These are phyloP conservation scores for Paramormyrops kingsleyae DNA, from an alignment of 2,113 vertebrate genomes.

Conservation along the genomic window DNA sequence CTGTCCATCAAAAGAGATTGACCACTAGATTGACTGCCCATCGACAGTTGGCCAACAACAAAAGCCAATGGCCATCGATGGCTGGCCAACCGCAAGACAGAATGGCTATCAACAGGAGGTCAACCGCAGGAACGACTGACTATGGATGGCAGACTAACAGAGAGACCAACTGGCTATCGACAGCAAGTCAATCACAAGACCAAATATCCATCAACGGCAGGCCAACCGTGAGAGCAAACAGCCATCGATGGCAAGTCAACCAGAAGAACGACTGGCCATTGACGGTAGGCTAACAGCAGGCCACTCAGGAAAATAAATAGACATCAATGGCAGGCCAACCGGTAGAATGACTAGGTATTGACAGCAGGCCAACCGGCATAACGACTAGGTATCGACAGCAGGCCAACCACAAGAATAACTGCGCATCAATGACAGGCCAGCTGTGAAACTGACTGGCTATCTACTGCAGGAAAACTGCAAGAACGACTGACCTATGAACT, in stretches of 20 bases:
- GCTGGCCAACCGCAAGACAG: not conserved
- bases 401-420: not conserved
- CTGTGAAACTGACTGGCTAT: not conserved
- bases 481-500: not conserved
- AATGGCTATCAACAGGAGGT: not conserved
- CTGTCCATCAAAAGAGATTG: not conserved
- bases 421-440: not conserved
- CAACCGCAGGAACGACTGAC: not conserved
- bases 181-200: not conserved
- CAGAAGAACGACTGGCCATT: not conserved
- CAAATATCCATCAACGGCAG: not conserved
- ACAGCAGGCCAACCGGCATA: not conserved
- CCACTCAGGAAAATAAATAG: not conserved
- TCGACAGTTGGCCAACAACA: not conserved
- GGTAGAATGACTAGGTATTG: not conserved
- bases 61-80: not conserved
- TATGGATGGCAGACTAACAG: not conserved
- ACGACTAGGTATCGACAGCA: not conserved
- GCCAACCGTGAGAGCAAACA: not conserved
- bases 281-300: not conserved
- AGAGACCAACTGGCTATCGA: not conserved
- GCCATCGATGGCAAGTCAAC: not conserved
- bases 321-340: not conserved
- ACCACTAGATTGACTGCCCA: not conserved
- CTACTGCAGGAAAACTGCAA: not conserved